Evolutionary conservation across 2,797 vertebrate species (phyloP).

Genomic region (Anableps anableps): DNA sequence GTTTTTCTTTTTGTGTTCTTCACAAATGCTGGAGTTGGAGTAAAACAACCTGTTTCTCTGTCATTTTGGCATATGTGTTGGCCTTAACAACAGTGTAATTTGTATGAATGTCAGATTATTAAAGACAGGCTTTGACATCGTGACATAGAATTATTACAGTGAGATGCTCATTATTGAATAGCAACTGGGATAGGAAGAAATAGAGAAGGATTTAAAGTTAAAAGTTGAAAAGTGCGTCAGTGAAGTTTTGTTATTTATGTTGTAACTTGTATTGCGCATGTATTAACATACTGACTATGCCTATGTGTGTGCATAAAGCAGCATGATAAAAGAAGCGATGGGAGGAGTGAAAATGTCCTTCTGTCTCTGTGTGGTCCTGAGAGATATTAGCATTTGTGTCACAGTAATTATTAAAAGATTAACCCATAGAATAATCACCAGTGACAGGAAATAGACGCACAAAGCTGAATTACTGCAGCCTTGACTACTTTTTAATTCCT

Average conservation of each 20-base stretch:
- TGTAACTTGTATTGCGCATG: conserved; percentile 11
- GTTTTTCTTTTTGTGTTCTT: neutral
- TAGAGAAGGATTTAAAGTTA: conserved; percentile 37
- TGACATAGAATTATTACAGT: conserved; percentile 6
- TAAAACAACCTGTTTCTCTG: neutral
- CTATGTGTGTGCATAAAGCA: neutral
- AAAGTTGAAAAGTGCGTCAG: conserved; percentile 29
- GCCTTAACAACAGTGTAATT: neutral
- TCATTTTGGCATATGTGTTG: neutral
- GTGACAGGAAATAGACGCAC: conserved; percentile 41
- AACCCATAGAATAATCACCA: conserved; percentile 51
- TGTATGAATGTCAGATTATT: neutral
- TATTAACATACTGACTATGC: conserved; percentile 15
- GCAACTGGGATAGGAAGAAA: conserved; percentile 29
- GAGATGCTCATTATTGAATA: conserved; percentile 15
- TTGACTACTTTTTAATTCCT: conserved; percentile 14
- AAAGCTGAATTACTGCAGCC: conserved; percentile 35
- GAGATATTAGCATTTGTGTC: conserved; percentile 55
- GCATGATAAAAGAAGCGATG: conserved; percentile 4
- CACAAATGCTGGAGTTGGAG: neutral
- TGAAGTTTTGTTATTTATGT: conserved; percentile 28
- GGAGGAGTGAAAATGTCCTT: conserved; percentile 15
- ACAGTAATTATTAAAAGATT: conserved; percentile 67
- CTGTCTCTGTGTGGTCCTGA: conserved; percentile 36
- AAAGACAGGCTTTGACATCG: conserved; percentile 41